Base-by-base conservation (phyloP, 2,113 vertebrate genomes). In the Etheostoma cragini region DNA sequence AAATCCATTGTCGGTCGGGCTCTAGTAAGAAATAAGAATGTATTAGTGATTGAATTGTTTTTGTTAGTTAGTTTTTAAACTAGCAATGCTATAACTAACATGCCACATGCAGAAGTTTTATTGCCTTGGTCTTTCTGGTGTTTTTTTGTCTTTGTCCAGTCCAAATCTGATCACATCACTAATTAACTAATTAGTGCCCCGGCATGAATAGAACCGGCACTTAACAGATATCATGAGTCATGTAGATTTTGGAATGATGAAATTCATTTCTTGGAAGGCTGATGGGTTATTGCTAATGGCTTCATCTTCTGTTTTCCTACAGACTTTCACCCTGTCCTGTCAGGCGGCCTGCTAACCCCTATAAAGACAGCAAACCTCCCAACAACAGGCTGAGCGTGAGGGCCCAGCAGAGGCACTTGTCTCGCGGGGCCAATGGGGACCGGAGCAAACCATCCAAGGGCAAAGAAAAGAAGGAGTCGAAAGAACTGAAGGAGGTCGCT, bases 381-480 rank as follows among this genome's bases (percentile, higher is more conserved):
- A 95, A 94, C 87, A 97, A 96, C 63, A 96, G 97, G 0, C 62
- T 95, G 12, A 95, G 96, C 22, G 94, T 90, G 64, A 93, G 96
- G 84, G 94, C 90, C 73, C 94, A 95, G 71, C 95, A 97, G 79
- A 96, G 96, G 1, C 95, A 96, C 0, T 94, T 95, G 0, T 90
- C 96, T 6, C 96, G 97, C 2, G 95, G 92, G 60, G 72, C 93
- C 78, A 97, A 96, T 3, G 96, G 45, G 3, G 97, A 98, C 56
- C 95, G 93, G 90, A 94, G 92, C 65, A 98, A 96, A 87, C 81
- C 92, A 0, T 89, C 94, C 68, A 98, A 96, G 26, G 92, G 91
- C 85, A 96, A 96, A 82, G 97, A 98, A 42, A 99, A 96, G 92
- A 99, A 96, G 84, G 98, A 98, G 26, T 89, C 92, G 64, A 98